Evolutionary conservation across 2,888 invertebrate species (phyloP).

Genomic region (Dryobota labecula): DNA sequence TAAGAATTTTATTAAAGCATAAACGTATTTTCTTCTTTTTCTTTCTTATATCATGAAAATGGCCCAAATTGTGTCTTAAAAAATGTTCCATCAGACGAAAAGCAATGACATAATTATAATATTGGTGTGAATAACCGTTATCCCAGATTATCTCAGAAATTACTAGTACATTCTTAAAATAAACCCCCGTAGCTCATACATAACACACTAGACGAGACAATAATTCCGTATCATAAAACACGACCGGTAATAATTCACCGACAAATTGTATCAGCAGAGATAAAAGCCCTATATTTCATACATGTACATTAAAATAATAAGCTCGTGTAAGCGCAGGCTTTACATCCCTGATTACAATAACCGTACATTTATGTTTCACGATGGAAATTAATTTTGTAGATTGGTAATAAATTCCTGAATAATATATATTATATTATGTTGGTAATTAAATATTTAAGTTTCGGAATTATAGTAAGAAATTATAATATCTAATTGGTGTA

Average conservation of each 20-base stretch:
- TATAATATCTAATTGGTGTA: neutral
- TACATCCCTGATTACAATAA: constrained; percentile 62
- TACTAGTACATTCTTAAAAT: neutral
- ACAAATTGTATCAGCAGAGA: constrained; percentile 60
- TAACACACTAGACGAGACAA: constrained; percentile 25
- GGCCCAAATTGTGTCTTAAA: too few relatives aligned
- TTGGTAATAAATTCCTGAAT: constrained; percentile 24
- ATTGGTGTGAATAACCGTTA: too few relatives aligned
- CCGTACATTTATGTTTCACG: constrained; percentile 48
- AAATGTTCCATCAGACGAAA: neutral
- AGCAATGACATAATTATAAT: neutral
- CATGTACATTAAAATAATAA: constrained; percentile 65
- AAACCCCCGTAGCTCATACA: neutral
- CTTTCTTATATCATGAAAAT: too few relatives aligned
- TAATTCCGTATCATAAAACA: constrained; percentile 45
- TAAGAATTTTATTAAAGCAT: neutral
- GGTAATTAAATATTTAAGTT: neutral
- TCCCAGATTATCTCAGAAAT: neutral
- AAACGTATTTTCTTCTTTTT: too few relatives aligned
- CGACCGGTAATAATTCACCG: constrained; percentile 42
- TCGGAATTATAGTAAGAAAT: neutral
- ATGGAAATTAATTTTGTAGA: constrained; percentile 59
- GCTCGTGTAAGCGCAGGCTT: constrained; percentile 55
- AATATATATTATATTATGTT: neutral
- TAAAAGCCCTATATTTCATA: constrained; percentile 64